Conservation (phyloP, 2,113 vertebrate genomes). For the Sceloporus tristichus region DNA sequence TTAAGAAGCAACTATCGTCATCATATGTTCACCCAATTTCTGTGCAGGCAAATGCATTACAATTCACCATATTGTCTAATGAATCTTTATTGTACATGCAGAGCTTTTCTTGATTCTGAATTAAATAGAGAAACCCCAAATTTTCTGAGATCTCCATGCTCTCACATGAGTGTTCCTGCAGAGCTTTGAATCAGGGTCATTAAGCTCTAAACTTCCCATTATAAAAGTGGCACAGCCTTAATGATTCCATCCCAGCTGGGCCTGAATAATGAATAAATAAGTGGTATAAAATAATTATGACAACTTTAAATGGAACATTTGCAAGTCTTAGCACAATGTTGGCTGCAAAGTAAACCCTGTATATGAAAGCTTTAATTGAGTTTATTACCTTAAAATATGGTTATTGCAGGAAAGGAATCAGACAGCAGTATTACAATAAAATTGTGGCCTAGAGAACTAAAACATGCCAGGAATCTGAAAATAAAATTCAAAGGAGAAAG, state of each 20-base stretch:
- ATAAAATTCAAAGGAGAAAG: neutral
- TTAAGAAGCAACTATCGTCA: neutral
- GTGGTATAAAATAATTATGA: slow-evolving; percentile 51
- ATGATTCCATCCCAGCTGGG: slow-evolving; percentile 35
- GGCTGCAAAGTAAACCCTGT: slow-evolving; percentile 28
- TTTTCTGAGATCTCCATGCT: neutral
- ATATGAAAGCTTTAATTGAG: slow-evolving; percentile 37
- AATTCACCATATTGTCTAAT: neutral
- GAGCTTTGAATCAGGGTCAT: slow-evolving; percentile 30
- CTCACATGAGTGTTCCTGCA: neutral
- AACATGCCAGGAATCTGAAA: slow-evolving; percentile 29
- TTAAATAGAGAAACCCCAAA: neutral
- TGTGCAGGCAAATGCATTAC: neutral
- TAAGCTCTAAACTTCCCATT: slow-evolving; percentile 27
- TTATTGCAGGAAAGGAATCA: slow-evolving; percentile 32
- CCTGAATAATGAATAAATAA: slow-evolving; percentile 49
- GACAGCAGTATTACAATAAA: neutral
- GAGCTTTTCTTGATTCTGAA: neutral
- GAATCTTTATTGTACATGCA: neutral
- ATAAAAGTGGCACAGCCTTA: slow-evolving; percentile 6
- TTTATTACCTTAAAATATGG: slow-evolving; percentile 21
- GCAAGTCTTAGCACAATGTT: slow-evolving; percentile 39
- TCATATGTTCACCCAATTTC: neutral
- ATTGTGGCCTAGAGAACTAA: slow-evolving; percentile 6
- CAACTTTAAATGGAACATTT: slow-evolving; percentile 46